Percentiles rank a stretch among this genome's conserved stretches.
These are phyloP conservation scores for Mactra quadrangularis DNA, from an alignment of 1,140 invertebrate species.

Conservation along the genomic window DNA sequence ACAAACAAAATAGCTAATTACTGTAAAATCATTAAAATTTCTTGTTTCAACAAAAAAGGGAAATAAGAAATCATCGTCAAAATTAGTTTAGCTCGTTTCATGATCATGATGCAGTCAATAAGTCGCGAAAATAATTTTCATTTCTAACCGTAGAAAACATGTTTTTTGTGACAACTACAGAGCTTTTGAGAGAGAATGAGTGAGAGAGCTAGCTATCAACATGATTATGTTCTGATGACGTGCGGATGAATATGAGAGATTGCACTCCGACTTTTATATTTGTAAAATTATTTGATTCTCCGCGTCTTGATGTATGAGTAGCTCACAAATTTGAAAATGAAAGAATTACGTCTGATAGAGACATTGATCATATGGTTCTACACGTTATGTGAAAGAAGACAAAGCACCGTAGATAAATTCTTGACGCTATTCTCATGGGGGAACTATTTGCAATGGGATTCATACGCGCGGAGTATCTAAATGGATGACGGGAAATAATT, in stretches of 20 bases:
- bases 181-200: too few species aligned
- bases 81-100: too few species aligned
- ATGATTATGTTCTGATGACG: too few species aligned
- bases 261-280: constrained; percentile 31
- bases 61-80: too few species aligned
- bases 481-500: constrained; percentile 60
- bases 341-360: constrained; percentile 34
- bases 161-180: too few species aligned
- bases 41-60: too few species aligned
- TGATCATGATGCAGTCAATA: too few species aligned
- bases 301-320: constrained; percentile 21
- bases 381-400: constrained; percentile 36
- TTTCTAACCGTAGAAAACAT: too few species aligned
- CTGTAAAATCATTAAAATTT: too few species aligned
- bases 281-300: constrained; percentile 33
- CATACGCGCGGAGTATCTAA: constrained; percentile 43
- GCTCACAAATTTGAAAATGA: constrained; percentile 46
- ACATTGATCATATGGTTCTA: constrained; percentile 43
- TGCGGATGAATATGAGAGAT: constrained; percentile 5
- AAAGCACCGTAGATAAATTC: constrained; percentile 53
- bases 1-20: too few species aligned
- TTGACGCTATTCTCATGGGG: constrained; percentile 39
- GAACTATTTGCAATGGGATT: constrained; percentile 38
- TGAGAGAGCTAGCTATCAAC: too few species aligned
- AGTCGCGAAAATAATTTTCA: too few species aligned